Evolutionary conservation across 2,113 vertebrate species (phyloP), one percentile per base, ranked within the genome.

Genomic region (Hippocampus guttulatus): DNA sequence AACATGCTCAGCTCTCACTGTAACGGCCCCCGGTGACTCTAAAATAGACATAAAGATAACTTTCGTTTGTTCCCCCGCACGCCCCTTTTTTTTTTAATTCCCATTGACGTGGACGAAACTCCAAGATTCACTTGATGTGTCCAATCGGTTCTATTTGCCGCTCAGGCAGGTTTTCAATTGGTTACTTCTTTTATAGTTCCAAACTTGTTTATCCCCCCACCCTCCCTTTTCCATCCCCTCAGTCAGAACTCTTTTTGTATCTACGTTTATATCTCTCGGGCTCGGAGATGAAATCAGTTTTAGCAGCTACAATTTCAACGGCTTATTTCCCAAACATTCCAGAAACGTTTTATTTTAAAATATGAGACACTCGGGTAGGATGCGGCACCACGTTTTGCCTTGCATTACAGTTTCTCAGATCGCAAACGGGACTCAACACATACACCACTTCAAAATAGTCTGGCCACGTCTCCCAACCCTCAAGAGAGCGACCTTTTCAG

Each of bases 1-100:
- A 84, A 83, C 77, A 45, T 79, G 70, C 79, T 73, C 45, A 38
- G 57, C 72, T 75, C 67, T 64, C 71, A 58, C 81, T 75, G 81
- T 70, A 70, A 75, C 69, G 79, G 71, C 80, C 68, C 75, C 12
- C 64, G 18, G 45, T 85, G 87, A 86, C 86, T 84, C 74, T 83
- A 84, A 88, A 87, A 81, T 57, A 78, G 41, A 58, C 11, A 6
- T 58, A 15, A 58, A 8, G 58, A 73, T 57, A 43, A 62, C 74
- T 79, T 84, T 77, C 72, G 80, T 81, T 79, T 77, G 55, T 23
- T 4, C 21, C 8, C 12, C 10, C 8, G 2, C 8, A 68, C 75
- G 83, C 75, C 64, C 5, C 16, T 51, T 71, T n/a, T n/a, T 10
- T 55, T 20, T 18, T 51, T 2, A 18, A 51, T 51, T 51, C 0